Evolutionary conservation across 2,888 invertebrate species (phyloP).

Genomic region (Aquatica leii): DNA sequence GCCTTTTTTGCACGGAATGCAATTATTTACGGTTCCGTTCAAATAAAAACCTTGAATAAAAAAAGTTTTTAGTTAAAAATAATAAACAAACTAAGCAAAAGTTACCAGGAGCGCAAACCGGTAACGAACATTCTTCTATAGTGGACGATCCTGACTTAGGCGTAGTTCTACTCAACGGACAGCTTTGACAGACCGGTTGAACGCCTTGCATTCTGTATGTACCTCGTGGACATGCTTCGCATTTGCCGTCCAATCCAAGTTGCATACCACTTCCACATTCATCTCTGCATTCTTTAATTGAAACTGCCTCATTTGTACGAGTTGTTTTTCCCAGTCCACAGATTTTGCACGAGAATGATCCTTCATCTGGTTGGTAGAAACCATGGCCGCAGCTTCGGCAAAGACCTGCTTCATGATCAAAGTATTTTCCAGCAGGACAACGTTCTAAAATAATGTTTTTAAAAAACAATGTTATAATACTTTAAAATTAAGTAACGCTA

Average conservation of each 20-base stretch:
- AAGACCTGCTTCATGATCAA: conserved; percentile 86
- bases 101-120: conserved; percentile 80
- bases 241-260: conserved; percentile 85
- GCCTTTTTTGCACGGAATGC: conserved; percentile 87
- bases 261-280: conserved; percentile 90
- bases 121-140: conserved; percentile 91
- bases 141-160: conserved; percentile 83
- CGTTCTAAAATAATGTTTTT: conserved; percentile 72
- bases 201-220: conserved; percentile 78
- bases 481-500: conserved; percentile 47
- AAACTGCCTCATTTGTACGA: conserved; percentile 87
- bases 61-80: not conserved
- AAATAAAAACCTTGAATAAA: conserved; percentile 75
- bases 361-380: conserved; percentile 90
- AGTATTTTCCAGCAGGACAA: conserved; percentile 93
- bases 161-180: conserved; percentile 91
- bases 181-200: conserved; percentile 86
- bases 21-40: conserved; percentile 85
- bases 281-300: conserved; percentile 86
- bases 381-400: conserved; percentile 95
- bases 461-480: not conserved
- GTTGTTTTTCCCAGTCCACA: conserved; percentile 94
- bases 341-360: conserved; percentile 86
- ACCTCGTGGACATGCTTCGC: conserved; percentile 89
- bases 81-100: not conserved